phyloP scores from a whole-genome alignment of 2,888 invertebrate species.

The Mythimna vitellina region DNA sequence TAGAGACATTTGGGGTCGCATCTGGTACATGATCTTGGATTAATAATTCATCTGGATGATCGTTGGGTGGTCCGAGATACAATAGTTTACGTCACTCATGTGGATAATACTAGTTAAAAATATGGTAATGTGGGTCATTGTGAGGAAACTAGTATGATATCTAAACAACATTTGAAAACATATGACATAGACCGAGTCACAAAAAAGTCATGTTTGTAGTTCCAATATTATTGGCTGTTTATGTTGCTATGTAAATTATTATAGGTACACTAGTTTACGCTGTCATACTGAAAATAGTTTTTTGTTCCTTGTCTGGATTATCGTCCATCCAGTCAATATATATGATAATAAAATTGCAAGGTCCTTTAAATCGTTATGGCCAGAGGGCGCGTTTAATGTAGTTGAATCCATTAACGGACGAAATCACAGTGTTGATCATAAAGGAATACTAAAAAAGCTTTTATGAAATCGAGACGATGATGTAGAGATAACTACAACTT shows the following conservation, averaged over 20 bases:
- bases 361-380: conserved; percentile 24
- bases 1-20: conserved; percentile 46
- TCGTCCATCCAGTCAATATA: background rate
- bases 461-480: background rate
- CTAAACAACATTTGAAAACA: background rate
- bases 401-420: conserved; percentile 7
- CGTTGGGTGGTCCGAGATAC: conserved; percentile 49
- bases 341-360: conserved; percentile 27
- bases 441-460: conserved; percentile 9
- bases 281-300: background rate
- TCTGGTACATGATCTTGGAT: conserved; percentile 45
- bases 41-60: conserved; percentile 29
- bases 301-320: background rate
- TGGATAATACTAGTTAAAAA: conserved; percentile 7
- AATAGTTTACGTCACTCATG: conserved; percentile 1
- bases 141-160: background rate
- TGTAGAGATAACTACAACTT: background rate
- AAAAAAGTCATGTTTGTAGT: background rate
- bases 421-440: conserved; percentile 29
- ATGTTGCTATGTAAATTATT: background rate
- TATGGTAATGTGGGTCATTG: background rate
- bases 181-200: background rate
- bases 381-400: conserved; percentile 30
- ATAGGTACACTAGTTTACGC: background rate
- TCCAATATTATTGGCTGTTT: background rate